Conservation (phyloP, 30 jellyfish, hydroid and myxozoan genomes). For the Pelagia noctiluca region DNA sequence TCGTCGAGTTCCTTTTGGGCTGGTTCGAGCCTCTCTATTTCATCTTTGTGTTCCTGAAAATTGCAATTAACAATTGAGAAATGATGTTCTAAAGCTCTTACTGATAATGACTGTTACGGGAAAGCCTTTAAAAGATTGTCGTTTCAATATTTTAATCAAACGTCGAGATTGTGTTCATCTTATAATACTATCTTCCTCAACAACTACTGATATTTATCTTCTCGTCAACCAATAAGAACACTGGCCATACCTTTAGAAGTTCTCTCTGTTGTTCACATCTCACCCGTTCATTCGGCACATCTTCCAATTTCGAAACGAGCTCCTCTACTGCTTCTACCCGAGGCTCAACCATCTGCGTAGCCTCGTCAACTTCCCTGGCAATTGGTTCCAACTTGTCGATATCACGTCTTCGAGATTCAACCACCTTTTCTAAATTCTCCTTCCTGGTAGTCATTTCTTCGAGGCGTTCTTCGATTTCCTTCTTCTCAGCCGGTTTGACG, state of each 20-base stretch:
- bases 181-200: too few species aligned
- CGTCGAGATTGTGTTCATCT: too few species aligned
- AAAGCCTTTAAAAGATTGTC: too few species aligned
- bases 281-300: conserved; percentile 64
- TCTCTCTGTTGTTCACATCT: conserved; percentile 84
- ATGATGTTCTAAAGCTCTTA: too few species aligned
- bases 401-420: conserved; percentile 60
- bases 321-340: conserved; percentile 58
- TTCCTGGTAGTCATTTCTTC: conserved; percentile 71
- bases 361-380: conserved; percentile 59
- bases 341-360: conserved; percentile 50
- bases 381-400: conserved; percentile 69
- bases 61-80: too few species aligned
- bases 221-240: too few species aligned
- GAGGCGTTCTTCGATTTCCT: conserved; percentile 63
- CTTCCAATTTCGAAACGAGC: conserved; percentile 11
- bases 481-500: conserved; percentile 31
- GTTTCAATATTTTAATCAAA: too few species aligned
- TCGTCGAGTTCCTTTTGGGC: conserved; percentile 33
- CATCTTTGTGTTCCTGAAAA: conserved; percentile 58
- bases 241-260: conserved; percentile 53
- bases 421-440: conserved; percentile 35
- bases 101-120: too few species aligned
- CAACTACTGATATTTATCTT: too few species aligned
- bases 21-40: conserved; percentile 67